Percentiles rank a stretch among this genome's conserved stretches.
Conservation (phyloP, 2,888 invertebrate species). For the Hypercompe scribonia region DNA sequence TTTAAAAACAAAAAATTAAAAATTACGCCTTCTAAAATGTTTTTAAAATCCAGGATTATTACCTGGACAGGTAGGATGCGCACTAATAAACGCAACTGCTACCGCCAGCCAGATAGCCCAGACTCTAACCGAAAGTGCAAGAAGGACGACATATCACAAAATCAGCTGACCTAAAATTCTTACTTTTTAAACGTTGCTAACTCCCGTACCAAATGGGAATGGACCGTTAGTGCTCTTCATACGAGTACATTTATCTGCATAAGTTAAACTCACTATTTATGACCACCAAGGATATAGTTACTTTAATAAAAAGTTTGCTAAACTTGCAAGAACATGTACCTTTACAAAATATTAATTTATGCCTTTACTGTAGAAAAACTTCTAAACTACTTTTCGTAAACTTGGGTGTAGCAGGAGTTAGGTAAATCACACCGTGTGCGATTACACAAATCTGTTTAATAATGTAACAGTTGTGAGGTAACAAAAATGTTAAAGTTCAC, state of each 20-base stretch:
- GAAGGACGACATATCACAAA: no score
- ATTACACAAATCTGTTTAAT: background rate
- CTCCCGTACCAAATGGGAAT: no score
- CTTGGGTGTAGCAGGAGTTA: background rate
- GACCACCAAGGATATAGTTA: background rate
- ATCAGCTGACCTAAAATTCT: no score
- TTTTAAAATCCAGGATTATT: no score
- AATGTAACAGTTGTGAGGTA: background rate
- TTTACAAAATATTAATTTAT: background rate
- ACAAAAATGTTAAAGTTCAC: conserved; percentile 1
- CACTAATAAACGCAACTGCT: no score
- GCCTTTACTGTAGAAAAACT: background rate
- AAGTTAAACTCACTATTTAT: background rate
- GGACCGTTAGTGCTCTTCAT: no score
- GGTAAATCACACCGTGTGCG: background rate
- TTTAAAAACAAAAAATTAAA: no score
- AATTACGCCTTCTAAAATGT: no score
- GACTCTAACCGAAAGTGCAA: no score
- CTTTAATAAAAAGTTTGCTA: background rate
- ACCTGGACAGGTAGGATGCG: no score
- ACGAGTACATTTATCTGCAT: background rate
- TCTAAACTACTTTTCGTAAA: background rate
- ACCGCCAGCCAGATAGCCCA: no score
- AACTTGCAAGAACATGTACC: background rate
- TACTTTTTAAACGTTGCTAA: no score